Percentiles rank a stretch among this genome's conserved stretches.
phyloP scores from a whole-genome alignment of 2,113 vertebrate species.

The Otus sunia region DNA sequence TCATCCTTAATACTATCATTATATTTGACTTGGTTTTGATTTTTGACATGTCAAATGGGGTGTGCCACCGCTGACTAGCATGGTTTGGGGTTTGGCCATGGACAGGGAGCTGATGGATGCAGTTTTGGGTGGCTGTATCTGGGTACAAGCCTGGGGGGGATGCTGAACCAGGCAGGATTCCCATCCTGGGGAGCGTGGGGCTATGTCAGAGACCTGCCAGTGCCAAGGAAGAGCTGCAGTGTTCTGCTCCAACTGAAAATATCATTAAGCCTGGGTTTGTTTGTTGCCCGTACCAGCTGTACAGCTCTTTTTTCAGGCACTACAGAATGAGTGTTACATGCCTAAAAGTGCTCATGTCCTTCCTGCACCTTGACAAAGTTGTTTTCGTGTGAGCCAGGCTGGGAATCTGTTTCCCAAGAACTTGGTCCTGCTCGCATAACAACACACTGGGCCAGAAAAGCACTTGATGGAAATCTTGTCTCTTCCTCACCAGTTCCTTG shows the following conservation, averaged over 20 bases:
- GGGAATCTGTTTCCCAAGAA: not conserved
- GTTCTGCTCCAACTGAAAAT: not conserved
- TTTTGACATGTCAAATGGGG: fast-evolving
- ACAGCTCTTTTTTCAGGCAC: not conserved
- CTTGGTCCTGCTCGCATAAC: not conserved
- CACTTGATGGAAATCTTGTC: conserved; percentile 39
- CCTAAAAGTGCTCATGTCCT: not conserved
- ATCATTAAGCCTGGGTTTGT: not conserved
- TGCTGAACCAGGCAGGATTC: not conserved
- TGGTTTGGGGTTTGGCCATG: fast-evolving
- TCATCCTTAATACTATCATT: fast-evolving
- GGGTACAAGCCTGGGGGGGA: fast-evolving
- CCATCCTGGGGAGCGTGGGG: fast-evolving
- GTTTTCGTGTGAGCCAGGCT: not conserved
- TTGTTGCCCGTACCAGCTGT: fast-evolving
- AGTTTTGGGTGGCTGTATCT: not conserved
- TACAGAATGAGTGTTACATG: fast-evolving
- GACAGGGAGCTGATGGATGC: not conserved
- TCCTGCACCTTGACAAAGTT: conserved; percentile 8
- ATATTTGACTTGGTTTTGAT: not conserved
- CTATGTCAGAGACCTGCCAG: not conserved
- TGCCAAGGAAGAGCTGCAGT: not conserved
- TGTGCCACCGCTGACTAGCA: fast-evolving
- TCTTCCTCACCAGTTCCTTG: conserved; percentile 48
- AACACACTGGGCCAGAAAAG: conserved; percentile 11